Conservation (phyloP, 2,113 vertebrate genomes). For the Bubo bubo region DNA sequence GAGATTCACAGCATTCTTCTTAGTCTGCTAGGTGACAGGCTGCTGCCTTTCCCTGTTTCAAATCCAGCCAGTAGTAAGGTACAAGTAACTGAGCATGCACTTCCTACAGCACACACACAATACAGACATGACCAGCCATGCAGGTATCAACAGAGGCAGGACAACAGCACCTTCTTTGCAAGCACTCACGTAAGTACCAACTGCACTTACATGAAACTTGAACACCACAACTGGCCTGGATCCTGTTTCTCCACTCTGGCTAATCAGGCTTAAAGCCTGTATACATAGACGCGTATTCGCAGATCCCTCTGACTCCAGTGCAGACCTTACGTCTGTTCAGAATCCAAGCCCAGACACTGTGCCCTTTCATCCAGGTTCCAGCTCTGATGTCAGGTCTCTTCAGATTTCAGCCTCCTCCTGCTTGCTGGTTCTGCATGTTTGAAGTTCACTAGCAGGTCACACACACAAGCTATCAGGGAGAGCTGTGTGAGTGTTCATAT, state of each 20-base stretch:
- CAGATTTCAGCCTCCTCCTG: neutral
- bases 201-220: neutral
- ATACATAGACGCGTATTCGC: rapidly evolving
- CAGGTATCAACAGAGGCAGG: neutral
- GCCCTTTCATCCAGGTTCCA: neutral
- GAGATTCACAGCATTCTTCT: neutral
- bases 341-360: neutral
- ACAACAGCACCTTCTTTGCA: neutral
- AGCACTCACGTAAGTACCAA: neutral
- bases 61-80: neutral
- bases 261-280: neutral
- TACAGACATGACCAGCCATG: neutral
- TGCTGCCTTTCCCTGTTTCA: neutral
- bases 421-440: neutral
- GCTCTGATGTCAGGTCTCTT: rapidly evolving
- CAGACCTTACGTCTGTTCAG: neutral
- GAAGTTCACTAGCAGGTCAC: neutral
- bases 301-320: neutral
- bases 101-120: neutral
- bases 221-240: neutral
- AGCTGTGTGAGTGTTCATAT: neutral
- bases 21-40: neutral
- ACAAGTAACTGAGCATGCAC: neutral
- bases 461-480: neutral
- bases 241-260: neutral